Conservation (phyloP, 2,888 invertebrate species). For the Megamerina dolium region DNA sequence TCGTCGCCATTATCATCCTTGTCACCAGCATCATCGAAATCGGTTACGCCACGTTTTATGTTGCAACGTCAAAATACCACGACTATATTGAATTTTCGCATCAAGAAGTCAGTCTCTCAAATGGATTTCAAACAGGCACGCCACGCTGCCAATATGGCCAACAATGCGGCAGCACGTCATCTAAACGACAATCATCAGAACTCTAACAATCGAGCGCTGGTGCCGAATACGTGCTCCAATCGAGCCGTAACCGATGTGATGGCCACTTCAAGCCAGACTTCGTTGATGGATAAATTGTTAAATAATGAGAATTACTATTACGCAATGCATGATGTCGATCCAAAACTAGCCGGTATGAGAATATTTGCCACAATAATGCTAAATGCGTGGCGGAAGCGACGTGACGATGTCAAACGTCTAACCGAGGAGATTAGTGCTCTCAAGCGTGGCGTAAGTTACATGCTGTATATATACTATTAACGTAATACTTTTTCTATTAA, state of each 20-base stretch:
- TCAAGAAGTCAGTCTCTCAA: conserved; percentile 39
- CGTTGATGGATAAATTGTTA: conserved; percentile 20
- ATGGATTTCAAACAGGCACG: conserved; percentile 40
- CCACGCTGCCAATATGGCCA: conserved; percentile 27
- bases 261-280: conserved; percentile 6
- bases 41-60: conserved; percentile 7
- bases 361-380: conserved; percentile 43
- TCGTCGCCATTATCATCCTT: no score
- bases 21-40: neutral
- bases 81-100: conserved; percentile 30
- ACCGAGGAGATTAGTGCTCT: conserved; percentile 25
- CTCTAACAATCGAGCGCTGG: no score
- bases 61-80: conserved; percentile 30
- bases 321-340: conserved; percentile 21
- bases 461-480: conserved; percentile 24
- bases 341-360: conserved; percentile 38
- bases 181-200: neutral
- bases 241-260: neutral
- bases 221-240: conserved; percentile 1
- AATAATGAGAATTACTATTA: conserved; percentile 19
- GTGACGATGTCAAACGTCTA: conserved; percentile 33
- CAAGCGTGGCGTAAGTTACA: conserved; percentile 32
- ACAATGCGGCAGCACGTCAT: neutral
- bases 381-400: conserved; percentile 39
- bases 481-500: neutral